Base-by-base conservation (phyloP, 2,888 invertebrate genomes). In the Clanis bilineata region DNA sequence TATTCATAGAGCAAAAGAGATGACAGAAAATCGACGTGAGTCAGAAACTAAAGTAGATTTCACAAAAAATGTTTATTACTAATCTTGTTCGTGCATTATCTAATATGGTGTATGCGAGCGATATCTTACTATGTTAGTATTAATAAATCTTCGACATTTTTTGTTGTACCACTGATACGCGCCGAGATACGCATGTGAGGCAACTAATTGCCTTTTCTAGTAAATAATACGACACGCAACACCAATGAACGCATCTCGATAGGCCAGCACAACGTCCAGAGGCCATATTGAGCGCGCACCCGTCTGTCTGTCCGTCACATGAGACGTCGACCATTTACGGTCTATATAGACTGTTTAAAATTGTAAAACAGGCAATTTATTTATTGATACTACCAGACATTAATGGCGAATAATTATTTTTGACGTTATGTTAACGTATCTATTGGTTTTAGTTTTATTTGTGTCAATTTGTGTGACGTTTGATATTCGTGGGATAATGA, bases 341-440 rank as follows among this genome's bases (percentile, higher is more conserved):
- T 28, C 39, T 51, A 47, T 51, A 58, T 28, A 23, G 23, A 51
- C 47, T 58, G 39, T 51, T 81, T 88, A 85, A 80, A 83, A 87
- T 86, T 84, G 82, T 81, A 87, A 86, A 60, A 86, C 84, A 79
- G 76, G 74, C 80, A 79, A 83, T 86, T 87, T 86, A 86, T 85
- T 82, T 80, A 77, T 79, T 76, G 67, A 68, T 67, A 63, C 69
- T 67, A 71, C 77, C 79, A 76, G 64, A 58, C 62, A 38, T 56
- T 70, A 69, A 80, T 79, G 79, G 78, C 69, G 28, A 77, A 80
- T 85, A 80, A 85, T 85, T 83, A 79, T 77, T 70, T 78, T 80
- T 83, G 82, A 81, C 75, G 67, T 70, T 63, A 62, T 45, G 62
- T 64, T 64, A 66, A 70, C 66, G 65, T 58, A 39, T 58, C 39